These are phyloP conservation scores for Caenorhabditis sulstoni DNA, from an alignment of 2,888 invertebrate genomes.

Conservation along the genomic window DNA sequence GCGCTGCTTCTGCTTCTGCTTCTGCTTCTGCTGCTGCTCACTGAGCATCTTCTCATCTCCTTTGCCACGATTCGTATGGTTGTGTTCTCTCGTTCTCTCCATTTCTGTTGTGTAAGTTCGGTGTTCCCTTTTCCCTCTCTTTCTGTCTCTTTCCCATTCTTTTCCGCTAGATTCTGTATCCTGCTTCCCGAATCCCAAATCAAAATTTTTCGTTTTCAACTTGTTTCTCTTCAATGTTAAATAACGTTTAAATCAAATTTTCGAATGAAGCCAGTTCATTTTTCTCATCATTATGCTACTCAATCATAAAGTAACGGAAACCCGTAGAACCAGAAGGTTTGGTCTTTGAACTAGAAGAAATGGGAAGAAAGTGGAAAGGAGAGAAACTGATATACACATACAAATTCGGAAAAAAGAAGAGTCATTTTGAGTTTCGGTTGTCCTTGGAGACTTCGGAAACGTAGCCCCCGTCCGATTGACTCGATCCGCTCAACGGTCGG, in stretches of 20 bases:
- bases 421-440: conserved; percentile 40
- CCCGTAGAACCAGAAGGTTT: background rate
- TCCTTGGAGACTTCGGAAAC: conserved; percentile 69
- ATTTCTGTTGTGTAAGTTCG: conserved; percentile 35
- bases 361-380: background rate
- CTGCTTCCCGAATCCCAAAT: too few species aligned
- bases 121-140: conserved; percentile 30
- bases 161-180: conserved; percentile 25
- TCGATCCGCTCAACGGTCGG: conserved; percentile 71
- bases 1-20: background rate
- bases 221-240: background rate
- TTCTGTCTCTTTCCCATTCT: background rate
- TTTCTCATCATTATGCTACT: too few species aligned
- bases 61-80: conserved; percentile 4
- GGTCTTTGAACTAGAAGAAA: conserved; percentile 2
- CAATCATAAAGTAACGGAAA: too few species aligned
- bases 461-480: conserved; percentile 72
- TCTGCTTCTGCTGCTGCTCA: too few species aligned
- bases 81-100: conserved; percentile 11
- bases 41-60: too few species aligned
- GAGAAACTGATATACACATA: conserved; percentile 4
- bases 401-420: background rate
- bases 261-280: too few species aligned
- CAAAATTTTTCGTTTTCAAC: background rate
- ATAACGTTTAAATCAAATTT: too few species aligned